Percentiles rank a stretch among this genome's conserved stretches.
These are phyloP conservation scores for Antheraea mylitta DNA, from an alignment of 1,140 invertebrate species.

Conservation along the genomic window DNA sequence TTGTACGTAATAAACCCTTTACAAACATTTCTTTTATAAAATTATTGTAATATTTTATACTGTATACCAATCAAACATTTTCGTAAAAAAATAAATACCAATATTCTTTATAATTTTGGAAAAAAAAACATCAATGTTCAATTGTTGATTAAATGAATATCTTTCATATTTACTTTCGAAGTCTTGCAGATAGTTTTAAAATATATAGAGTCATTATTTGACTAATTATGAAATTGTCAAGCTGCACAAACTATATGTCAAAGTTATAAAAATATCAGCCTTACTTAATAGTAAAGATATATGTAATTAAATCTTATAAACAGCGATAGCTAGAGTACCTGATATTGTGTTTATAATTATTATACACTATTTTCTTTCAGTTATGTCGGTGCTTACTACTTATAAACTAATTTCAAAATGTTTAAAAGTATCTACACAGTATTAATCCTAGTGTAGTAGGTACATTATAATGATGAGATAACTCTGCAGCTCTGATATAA, in stretches of 20 bases:
- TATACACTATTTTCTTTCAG: neutral
- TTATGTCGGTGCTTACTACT: neutral
- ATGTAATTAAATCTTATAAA: conserved; percentile 9
- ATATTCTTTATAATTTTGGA: neutral
- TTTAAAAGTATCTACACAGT: neutral
- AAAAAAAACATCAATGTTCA: neutral
- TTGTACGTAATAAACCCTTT: conserved; percentile 68
- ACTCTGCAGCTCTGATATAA: too few species aligned
- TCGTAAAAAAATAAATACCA: conserved; percentile 33
- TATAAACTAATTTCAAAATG: neutral
- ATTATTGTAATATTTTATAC: conserved; percentile 69
- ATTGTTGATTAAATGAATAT: neutral
- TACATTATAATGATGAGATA: too few species aligned
- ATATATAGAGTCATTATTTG: too few species aligned
- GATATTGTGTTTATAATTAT: conserved; percentile 9
- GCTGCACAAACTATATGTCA: too few species aligned
- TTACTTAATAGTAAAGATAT: neutral
- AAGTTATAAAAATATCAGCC: too few species aligned
- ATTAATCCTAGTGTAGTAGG: too few species aligned
- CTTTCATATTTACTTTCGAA: neutral
- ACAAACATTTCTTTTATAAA: conserved; percentile 52
- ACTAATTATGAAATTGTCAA: too few species aligned
- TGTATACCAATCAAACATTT: conserved; percentile 49
- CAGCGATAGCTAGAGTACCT: conserved; percentile 13
- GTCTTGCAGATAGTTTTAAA: neutral